Evolutionary conservation across 2,797 vertebrate genomes (phyloP).

Genomic region (Margarornis squamiger): DNA sequence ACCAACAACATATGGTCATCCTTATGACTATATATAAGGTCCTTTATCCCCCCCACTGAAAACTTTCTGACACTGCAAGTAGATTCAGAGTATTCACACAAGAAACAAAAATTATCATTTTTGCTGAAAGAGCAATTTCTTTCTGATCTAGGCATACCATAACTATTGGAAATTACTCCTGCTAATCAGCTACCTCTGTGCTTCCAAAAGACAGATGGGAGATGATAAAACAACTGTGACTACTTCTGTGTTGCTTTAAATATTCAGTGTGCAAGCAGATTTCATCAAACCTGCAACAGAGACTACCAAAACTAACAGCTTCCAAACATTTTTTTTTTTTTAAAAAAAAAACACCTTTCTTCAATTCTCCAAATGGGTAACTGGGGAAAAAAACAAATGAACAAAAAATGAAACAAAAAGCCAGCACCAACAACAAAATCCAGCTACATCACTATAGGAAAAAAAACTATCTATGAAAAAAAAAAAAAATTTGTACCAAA

Average conservation of each 20-base stretch:
- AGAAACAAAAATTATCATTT: background rate
- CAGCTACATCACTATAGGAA: background rate
- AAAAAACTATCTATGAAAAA: background rate
- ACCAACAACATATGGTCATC: rapidly evolving
- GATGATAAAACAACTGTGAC: background rate
- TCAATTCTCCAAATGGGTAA: background rate
- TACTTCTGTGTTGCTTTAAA: background rate
- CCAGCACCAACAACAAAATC: too few relatives aligned
- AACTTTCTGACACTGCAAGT: background rate
- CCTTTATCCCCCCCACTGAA: background rate
- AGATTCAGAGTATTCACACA: background rate
- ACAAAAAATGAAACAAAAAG: too few relatives aligned
- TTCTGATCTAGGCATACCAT: background rate
- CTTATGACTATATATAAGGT: background rate
- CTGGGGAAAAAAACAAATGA: background rate
- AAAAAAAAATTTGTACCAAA: background rate
- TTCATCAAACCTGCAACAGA: background rate
- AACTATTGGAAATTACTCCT: background rate
- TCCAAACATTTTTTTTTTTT: background rate
- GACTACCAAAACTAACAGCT: background rate
- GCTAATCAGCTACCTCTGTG: background rate
- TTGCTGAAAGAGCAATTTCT: background rate
- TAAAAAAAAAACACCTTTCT: background rate
- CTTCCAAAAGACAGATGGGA: background rate
- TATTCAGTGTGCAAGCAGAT: background rate